Percentiles rank a stretch among this genome's conserved stretches.
Evolutionary conservation across 2,888 invertebrate species (phyloP).

Genomic region (Tenthredo livida): DNA sequence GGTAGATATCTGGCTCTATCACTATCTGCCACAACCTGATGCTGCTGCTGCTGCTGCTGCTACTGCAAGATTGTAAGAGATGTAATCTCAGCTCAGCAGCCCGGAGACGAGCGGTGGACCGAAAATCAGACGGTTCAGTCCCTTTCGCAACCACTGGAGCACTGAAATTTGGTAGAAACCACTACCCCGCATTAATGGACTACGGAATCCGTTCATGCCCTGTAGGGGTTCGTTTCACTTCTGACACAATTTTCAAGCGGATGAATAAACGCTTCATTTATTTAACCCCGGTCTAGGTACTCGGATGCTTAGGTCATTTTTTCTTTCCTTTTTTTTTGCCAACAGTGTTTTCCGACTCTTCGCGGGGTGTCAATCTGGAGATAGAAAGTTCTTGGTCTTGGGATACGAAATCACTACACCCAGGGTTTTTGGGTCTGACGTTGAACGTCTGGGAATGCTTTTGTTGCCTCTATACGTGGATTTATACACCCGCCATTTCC

Average conservation of each 20-base stretch:
- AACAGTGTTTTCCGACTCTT: background rate
- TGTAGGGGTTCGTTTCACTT: slow-evolving; percentile 14
- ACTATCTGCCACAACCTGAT: background rate
- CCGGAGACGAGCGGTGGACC: slow-evolving; percentile 43
- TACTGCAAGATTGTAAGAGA: slow-evolving; percentile 12
- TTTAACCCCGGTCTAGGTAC: background rate
- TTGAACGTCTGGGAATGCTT: background rate
- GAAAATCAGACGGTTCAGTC: slow-evolving; percentile 34
- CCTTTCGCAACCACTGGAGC: slow-evolving; percentile 25
- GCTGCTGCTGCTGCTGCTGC: slow-evolving; percentile 13
- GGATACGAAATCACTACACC: background rate
- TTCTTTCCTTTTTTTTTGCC: too few relatives aligned
- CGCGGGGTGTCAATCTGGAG: too few relatives aligned
- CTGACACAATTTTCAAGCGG: background rate
- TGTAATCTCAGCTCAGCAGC: slow-evolving; percentile 34
- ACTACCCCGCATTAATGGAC: slow-evolving; percentile 25
- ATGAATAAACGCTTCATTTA: background rate
- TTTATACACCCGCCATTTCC: background rate
- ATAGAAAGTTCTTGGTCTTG: background rate
- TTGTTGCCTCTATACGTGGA: background rate
- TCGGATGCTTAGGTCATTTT: too few relatives aligned
- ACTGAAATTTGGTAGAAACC: slow-evolving; percentile 17
- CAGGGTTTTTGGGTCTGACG: background rate
- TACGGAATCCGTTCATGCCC: slow-evolving; percentile 14
- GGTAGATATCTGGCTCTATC: background rate